phyloP scores from a whole-genome alignment of 2,797 vertebrate species.

The Falco peregrinus region DNA sequence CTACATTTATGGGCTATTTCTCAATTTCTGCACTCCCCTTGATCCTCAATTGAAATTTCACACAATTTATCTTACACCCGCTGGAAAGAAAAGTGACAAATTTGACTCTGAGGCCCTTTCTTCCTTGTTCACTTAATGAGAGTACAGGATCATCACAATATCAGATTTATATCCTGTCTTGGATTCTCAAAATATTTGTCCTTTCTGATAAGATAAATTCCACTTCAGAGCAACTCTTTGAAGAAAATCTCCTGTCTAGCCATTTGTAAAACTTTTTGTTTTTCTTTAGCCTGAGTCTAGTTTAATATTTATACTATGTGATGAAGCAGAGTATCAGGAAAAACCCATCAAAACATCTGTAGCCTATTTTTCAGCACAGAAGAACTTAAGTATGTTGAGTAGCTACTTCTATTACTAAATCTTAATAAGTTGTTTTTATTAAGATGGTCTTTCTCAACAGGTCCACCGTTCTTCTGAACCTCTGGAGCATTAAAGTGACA shows the following conservation, averaged over 20 bases:
- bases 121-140: conserved; percentile 1
- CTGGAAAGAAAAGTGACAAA: not conserved
- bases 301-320: conserved; percentile 23
- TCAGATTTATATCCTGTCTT: conserved; percentile 31
- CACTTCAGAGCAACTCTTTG: conserved; percentile 35
- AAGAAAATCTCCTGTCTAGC: conserved; percentile 70
- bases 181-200: conserved; percentile 43
- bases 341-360: conserved; percentile 22
- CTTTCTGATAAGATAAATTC: conserved; percentile 68
- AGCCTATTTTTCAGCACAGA: not conserved
- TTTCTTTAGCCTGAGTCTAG: not conserved
- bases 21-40: not conserved
- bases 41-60: conserved; percentile 14
- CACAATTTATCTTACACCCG: not conserved
- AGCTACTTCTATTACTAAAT: not conserved
- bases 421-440: not conserved
- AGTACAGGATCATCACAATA: conserved; percentile 2
- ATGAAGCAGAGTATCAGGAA: not conserved
- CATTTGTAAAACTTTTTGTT: conserved; percentile 28
- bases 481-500: not conserved
- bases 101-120: not conserved
- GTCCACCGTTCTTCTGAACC: not conserved
- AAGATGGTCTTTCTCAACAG: not conserved
- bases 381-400: not conserved
- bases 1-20: not conserved